phyloP scores from a whole-genome alignment of 2,113 vertebrate species.

The Choloepus hoffmanni region DNA sequence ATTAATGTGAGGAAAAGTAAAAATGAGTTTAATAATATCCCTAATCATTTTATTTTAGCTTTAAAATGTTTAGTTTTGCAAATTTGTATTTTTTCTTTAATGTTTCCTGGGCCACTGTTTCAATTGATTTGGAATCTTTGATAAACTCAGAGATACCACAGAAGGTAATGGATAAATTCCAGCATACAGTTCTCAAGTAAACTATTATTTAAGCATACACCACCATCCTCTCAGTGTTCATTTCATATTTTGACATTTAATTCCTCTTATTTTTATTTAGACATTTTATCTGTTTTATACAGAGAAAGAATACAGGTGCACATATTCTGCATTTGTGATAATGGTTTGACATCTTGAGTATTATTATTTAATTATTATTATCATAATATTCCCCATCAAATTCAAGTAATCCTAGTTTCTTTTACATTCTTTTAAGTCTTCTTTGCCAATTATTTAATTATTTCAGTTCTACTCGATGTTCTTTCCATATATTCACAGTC shows the following conservation, averaged over 20 bases:
- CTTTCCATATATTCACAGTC: background rate
- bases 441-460: background rate
- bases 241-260: conserved; percentile 3
- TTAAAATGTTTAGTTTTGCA: background rate
- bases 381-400: background rate
- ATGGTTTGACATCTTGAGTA: background rate
- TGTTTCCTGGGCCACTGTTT: background rate
- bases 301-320: background rate
- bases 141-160: background rate
- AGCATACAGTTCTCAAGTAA: background rate
- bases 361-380: conserved; percentile 25
- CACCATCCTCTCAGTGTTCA: background rate
- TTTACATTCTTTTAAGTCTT: background rate
- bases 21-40: background rate
- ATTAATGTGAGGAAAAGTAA: background rate
- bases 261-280: conserved; percentile 31
- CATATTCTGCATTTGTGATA: background rate
- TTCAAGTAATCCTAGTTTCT: conserved; percentile 3
- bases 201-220: background rate
- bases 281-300: conserved; percentile 20
- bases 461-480: background rate
- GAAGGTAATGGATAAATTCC: background rate
- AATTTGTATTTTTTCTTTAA: background rate
- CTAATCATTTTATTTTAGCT: background rate
- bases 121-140: background rate